These are phyloP conservation scores for Campylomormyrus tamandua DNA, from an alignment of 2,113 vertebrate species.

Conservation along the genomic window DNA sequence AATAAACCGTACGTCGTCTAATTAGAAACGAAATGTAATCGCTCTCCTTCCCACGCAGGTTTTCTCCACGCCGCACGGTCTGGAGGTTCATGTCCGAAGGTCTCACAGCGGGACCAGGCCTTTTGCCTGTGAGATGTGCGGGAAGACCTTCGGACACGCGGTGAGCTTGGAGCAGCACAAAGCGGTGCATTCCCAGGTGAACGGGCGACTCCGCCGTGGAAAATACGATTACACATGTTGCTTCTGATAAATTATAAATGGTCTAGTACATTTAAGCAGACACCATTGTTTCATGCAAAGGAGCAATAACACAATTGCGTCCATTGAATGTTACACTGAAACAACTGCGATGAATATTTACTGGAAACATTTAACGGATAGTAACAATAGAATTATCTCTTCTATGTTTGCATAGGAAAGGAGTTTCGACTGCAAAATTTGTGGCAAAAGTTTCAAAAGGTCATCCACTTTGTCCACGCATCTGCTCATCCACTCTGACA, in stretches of 20 bases:
- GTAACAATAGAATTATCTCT: background rate
- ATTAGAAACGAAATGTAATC: background rate
- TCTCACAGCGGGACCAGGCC: conserved; percentile 94
- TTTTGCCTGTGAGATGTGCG: conserved; percentile 91
- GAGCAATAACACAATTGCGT: background rate
- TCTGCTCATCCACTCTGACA: conserved; percentile 95
- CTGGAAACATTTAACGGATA: background rate
- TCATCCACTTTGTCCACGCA: conserved; percentile 95
- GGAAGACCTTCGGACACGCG: conserved; percentile 94
- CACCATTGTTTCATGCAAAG: background rate
- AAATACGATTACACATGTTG: background rate
- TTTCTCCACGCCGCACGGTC: conserved; percentile 91
- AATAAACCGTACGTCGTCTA: background rate
- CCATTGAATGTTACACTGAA: background rate
- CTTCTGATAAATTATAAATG: background rate
- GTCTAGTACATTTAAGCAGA: background rate
- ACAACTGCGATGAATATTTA: background rate
- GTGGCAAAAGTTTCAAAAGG: conserved; percentile 94
- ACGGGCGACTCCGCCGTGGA: background rate
- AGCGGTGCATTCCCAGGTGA: conserved; percentile 92
- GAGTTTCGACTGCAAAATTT: conserved; percentile 98
- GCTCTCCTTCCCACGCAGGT: conserved; percentile 60
- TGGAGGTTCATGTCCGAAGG: conserved; percentile 93
- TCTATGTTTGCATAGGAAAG: conserved; percentile 69
- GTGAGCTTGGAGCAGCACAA: conserved; percentile 97